Percentiles rank a stretch among this genome's conserved stretches.
Evolutionary conservation across 2,797 vertebrate genomes (phyloP).

Genomic region (Chaetodon trifasciatus): DNA sequence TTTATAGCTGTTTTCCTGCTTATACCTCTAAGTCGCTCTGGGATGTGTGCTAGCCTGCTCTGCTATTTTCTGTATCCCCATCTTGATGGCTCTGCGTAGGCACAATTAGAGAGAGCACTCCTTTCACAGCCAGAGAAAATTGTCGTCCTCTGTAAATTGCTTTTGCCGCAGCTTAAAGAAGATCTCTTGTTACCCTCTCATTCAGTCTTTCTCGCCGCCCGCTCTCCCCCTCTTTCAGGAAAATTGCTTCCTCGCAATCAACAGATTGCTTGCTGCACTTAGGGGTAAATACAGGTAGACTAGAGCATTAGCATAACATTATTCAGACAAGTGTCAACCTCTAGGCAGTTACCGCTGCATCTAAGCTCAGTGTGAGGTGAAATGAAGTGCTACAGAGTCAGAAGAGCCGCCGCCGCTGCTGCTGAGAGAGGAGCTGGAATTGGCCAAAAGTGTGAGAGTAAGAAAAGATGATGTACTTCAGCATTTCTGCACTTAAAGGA

Average conservation of each 20-base stretch:
- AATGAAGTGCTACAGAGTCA: slow-evolving; percentile 72
- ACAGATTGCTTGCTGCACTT: slow-evolving; percentile 85
- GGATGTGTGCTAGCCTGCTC: slow-evolving; percentile 50
- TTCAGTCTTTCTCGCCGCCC: slow-evolving; percentile 67
- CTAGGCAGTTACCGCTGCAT: slow-evolving; percentile 71
- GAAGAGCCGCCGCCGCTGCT: slow-evolving; percentile 25
- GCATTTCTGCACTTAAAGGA: slow-evolving; percentile 33
- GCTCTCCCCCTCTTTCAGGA: slow-evolving; percentile 71
- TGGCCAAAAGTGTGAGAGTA: slow-evolving; percentile 58
- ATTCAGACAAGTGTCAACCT: slow-evolving; percentile 86
- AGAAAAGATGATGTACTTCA: slow-evolving; percentile 55
- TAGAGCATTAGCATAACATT: slow-evolving; percentile 87
- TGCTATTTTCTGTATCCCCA: slow-evolving; percentile 69
- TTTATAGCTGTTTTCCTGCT: slow-evolving; percentile 53
- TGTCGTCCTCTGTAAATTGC: slow-evolving; percentile 84
- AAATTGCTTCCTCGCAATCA: slow-evolving; percentile 86
- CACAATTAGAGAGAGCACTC: slow-evolving; percentile 81
- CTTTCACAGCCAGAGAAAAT: slow-evolving; percentile 84
- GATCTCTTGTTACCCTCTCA: slow-evolving; percentile 80
- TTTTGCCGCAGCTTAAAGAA: slow-evolving; percentile 82
- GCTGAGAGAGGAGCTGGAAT: slow-evolving; percentile 49
- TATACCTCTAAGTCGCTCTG: slow-evolving; percentile 47
- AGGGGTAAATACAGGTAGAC: slow-evolving; percentile 87
- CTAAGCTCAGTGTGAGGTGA: slow-evolving; percentile 70
- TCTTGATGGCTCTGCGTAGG: slow-evolving; percentile 74